Evolutionary conservation across 1,140 invertebrate genomes (phyloP).

Genomic region (Laupala kohalensis): DNA sequence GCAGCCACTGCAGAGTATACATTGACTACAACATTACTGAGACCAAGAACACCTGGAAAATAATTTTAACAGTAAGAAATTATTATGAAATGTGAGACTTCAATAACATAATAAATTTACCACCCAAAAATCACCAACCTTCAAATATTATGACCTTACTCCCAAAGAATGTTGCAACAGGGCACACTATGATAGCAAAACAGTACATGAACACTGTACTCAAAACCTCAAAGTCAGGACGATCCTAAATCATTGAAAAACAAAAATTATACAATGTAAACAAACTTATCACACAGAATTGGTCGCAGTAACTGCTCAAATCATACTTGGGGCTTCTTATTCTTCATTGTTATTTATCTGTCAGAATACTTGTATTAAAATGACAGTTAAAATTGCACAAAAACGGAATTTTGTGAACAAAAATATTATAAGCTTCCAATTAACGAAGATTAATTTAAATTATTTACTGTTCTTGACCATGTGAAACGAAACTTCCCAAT

Average conservation of each 20-base stretch:
- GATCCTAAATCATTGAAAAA: conserved; percentile 22
- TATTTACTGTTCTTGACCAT: no score
- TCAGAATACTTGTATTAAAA: no score
- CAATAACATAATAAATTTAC: conserved; percentile 27
- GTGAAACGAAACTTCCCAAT: no score
- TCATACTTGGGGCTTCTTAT: no score
- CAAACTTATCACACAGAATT: no score
- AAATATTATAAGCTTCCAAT: no score
- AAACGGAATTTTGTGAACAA: no score
- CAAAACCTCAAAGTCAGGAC: conserved; percentile 27
- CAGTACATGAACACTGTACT: conserved; percentile 30
- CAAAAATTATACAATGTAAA: no score
- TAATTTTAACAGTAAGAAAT: neutral
- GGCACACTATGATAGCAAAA: conserved; percentile 29
- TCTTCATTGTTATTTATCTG: no score
- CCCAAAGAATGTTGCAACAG: conserved; percentile 29
- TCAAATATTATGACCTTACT: conserved; percentile 31
- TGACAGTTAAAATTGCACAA: no score
- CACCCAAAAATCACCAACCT: conserved; percentile 27
- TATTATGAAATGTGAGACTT: neutral
- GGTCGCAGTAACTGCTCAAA: no score
- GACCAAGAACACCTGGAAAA: conserved; percentile 22
- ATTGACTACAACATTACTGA: conserved; percentile 49
- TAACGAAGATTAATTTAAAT: no score
- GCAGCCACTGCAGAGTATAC: conserved; percentile 59